Evolutionary conservation across 2,888 invertebrate genomes (phyloP), one percentile per base, ranked within the genome.

Genomic region (Rhopalosiphum nymphaeae): DNA sequence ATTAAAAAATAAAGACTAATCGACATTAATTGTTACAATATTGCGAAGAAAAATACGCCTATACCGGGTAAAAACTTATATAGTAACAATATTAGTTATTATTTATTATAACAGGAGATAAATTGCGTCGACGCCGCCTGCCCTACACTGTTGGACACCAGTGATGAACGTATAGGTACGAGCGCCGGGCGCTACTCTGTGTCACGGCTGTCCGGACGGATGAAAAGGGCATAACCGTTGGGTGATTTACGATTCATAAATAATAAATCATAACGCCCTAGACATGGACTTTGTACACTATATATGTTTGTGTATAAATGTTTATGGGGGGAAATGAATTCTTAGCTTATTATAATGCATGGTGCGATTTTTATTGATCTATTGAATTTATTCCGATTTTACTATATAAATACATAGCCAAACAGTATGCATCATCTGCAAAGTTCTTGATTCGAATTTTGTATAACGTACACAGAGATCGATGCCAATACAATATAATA

Each of bases 201-300:
- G 89, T 44, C 89, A 57, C 36, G 89, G 16, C 89, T 57, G 89
- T 57, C 89, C 57, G 29, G 57, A 89, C 44, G 29, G 57, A 89
- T 89, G n/a, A 46, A 46, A 46, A 67, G 42, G 46, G 11, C 78
- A 78, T 78, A 78, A 78, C 90, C 61, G 44, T 46, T 46, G 21
- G 46, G 84, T 84, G 84, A 91, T 91, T 91, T 84, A 91, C 78
- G 84, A 91, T 91, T 84, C 36, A 42, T 53, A 86, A 92, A 92
- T 92, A 87, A 86, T 92, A 92, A 86, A 92, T 92, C 92, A 92
- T 91, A 84, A 84, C 78, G 42, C 44, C 26, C 57, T 36, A n/a
- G n/a, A 36, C 61, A 57, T 3, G 46, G 16, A 53, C 56, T 91
- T 36, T 49, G 91, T 42, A 25, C 53, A 21, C 36, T n/a, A 36